Conservation (phyloP, 2,797 vertebrate genomes). For the Epinephelus awoara region DNA sequence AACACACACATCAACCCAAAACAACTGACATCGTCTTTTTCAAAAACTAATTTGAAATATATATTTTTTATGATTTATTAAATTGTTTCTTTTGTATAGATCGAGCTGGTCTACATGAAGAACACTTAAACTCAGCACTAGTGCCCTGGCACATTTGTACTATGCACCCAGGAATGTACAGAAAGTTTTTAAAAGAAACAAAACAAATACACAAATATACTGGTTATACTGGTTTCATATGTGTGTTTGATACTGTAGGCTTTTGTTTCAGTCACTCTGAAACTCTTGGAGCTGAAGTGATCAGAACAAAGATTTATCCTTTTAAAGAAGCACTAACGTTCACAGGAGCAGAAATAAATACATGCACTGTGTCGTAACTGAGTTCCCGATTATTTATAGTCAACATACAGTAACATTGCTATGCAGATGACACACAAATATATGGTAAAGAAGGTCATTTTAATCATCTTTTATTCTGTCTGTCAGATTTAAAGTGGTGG, state of each 20-base stretch:
- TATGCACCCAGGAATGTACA: constrained; percentile 1
- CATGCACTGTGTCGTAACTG: background rate
- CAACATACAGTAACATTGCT: too few relatives aligned
- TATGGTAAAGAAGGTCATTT: too few relatives aligned
- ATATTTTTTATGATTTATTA: background rate
- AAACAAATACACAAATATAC: constrained; percentile 11
- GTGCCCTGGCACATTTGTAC: background rate
- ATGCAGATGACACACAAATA: too few relatives aligned
- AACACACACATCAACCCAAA: background rate
- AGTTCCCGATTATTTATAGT: background rate
- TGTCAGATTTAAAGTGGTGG: too few relatives aligned
- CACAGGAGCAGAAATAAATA: background rate
- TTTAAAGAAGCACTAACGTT: too few relatives aligned
- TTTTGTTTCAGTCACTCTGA: constrained; percentile 19
- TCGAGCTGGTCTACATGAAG: background rate
- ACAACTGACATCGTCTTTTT: too few relatives aligned
- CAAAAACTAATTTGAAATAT: background rate
- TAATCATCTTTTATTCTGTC: too few relatives aligned
- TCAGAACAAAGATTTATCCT: too few relatives aligned
- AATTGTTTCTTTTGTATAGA: background rate
- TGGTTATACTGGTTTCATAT: background rate
- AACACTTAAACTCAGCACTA: background rate
- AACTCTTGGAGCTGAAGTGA: background rate
- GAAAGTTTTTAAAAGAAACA: constrained; percentile 4
- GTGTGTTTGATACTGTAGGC: constrained; percentile 14